Conservation (phyloP, 35 echinoderm and acorn worm genomes). For the Strongylocentrotus purpuratus region DNA sequence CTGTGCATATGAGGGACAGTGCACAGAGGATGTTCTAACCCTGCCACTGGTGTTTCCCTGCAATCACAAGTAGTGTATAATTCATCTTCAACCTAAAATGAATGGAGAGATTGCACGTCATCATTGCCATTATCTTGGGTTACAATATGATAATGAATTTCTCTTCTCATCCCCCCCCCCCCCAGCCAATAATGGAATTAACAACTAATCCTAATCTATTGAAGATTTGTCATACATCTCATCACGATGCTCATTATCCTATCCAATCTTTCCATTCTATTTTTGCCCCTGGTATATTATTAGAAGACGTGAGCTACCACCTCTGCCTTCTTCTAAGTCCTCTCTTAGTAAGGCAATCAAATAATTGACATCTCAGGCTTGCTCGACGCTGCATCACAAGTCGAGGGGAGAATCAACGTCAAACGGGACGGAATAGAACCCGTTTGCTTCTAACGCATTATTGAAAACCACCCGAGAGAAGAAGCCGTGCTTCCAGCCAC, state of each 20-base stretch:
- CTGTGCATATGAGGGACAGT: background rate
- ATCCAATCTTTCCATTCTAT: background rate
- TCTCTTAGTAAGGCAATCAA: background rate
- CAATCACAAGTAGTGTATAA: background rate
- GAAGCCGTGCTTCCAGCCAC: background rate
- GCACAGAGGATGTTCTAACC: background rate
- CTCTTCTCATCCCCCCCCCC: background rate
- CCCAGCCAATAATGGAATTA: background rate
- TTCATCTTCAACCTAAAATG: no score
- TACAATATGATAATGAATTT: background rate
- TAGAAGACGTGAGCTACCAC: background rate
- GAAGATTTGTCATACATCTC: background rate
- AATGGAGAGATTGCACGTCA: background rate
- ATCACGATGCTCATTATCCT: background rate
- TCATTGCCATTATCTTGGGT: background rate
- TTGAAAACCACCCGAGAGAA: background rate
- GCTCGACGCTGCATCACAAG: background rate
- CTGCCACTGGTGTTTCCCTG: no score
- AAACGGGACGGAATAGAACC: background rate
- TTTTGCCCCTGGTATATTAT: background rate
- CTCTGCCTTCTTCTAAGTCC: background rate
- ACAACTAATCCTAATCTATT: background rate
- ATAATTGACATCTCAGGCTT: constrained; percentile 3
- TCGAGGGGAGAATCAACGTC: background rate
- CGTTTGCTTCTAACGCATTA: constrained; percentile 9